These are phyloP conservation scores for Falco berigora DNA, from an alignment of 2,797 vertebrate species.

Conservation along the genomic window DNA sequence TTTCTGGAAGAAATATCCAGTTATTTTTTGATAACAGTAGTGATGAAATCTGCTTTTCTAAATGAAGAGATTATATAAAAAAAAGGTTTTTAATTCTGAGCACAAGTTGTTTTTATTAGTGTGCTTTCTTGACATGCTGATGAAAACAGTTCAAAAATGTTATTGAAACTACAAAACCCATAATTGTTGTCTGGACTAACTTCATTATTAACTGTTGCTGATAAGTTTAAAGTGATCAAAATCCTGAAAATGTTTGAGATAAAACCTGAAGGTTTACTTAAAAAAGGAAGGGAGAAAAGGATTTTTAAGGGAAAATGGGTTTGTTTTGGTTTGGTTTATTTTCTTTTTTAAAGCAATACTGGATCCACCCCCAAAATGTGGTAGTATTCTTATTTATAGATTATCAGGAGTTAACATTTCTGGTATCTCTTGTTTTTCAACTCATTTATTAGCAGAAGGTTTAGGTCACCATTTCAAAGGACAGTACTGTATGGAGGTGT, in stretches of 20 bases:
- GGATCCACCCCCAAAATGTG: not conserved
- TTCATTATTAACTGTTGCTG: not conserved
- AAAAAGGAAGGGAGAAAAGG: accelerated
- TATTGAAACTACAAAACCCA: not conserved
- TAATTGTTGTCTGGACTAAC: too few relatives aligned
- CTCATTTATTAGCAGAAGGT: not conserved
- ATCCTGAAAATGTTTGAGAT: not conserved
- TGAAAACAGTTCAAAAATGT: not conserved
- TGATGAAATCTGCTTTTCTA: not conserved
- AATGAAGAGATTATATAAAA: not conserved
- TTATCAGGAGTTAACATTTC: not conserved
- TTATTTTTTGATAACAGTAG: not conserved
- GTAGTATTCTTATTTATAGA: not conserved
- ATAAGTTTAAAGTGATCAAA: not conserved
- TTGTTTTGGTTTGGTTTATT: too few relatives aligned
- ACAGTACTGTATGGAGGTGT: too few relatives aligned
- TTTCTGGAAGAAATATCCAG: not conserved
- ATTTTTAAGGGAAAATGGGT: not conserved
- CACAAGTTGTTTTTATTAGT: not conserved
- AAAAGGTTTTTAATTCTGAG: not conserved
- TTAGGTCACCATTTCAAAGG: not conserved
- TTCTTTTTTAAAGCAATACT: not conserved
- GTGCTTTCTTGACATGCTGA: not conserved
- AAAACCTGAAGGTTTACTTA: not conserved
- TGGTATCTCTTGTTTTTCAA: not conserved